Evolutionary conservation across 1,140 invertebrate species (phyloP).

Genomic region (Chionoecetes opilio): DNA sequence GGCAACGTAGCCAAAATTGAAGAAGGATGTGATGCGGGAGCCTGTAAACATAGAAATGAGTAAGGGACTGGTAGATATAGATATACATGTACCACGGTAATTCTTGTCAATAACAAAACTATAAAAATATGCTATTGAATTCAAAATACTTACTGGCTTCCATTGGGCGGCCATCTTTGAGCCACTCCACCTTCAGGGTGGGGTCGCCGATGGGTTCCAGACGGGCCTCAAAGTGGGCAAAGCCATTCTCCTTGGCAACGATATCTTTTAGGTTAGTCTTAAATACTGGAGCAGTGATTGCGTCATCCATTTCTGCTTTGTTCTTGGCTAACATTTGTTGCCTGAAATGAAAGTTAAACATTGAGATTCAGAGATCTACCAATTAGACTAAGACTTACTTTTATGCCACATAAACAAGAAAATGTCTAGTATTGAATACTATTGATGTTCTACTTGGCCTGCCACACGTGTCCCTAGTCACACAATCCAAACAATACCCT

Average conservation of each 20-base stretch:
- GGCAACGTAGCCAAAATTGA: slow-evolving; percentile 98
- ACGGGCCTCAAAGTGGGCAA: slow-evolving; percentile 97
- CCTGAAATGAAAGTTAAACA: slow-evolving; percentile 83
- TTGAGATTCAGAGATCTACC: neutral
- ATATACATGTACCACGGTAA: neutral
- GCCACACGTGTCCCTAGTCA: too few relatives aligned
- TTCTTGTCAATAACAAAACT: neutral
- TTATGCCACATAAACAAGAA: neutral
- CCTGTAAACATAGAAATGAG: slow-evolving; percentile 83
- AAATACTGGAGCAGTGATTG: slow-evolving; percentile 92
- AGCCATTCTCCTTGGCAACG: slow-evolving; percentile 95
- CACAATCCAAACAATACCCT: neutral
- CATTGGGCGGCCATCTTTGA: slow-evolving; percentile 95
- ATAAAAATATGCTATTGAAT: neutral
- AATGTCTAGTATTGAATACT: too few relatives aligned
- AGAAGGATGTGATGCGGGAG: slow-evolving; percentile 96
- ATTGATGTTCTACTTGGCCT: too few relatives aligned
- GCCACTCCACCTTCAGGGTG: slow-evolving; percentile 96
- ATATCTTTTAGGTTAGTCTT: slow-evolving; percentile 95
- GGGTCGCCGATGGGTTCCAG: slow-evolving; percentile 97
- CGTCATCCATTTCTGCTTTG: slow-evolving; percentile 90
- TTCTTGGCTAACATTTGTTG: slow-evolving; percentile 89
- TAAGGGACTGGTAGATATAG: too few relatives aligned
- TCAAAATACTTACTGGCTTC: slow-evolving; percentile 89
- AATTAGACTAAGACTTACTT: neutral